Conservation (phyloP, 2,797 vertebrate species). For the Cryptoprocta ferox region DNA sequence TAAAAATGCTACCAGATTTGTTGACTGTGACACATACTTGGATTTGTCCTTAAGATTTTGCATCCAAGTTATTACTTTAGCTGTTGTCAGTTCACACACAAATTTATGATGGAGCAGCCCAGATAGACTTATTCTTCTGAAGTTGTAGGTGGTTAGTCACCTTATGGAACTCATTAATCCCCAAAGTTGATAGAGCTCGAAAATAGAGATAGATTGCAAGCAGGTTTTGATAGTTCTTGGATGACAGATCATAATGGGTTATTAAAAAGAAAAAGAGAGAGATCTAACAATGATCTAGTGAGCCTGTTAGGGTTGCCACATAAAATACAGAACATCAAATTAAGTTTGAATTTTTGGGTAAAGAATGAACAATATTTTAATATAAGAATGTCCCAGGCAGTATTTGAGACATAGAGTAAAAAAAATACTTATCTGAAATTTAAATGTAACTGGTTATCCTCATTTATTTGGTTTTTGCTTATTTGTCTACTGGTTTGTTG, state of each 20-base stretch:
- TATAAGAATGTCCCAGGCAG: neutral
- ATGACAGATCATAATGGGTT: constrained; percentile 1
- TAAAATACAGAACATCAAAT: neutral
- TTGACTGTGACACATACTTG: neutral
- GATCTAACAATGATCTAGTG: neutral
- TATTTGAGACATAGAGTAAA: neutral
- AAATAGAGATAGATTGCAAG: constrained; percentile 42
- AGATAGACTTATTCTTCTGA: neutral
- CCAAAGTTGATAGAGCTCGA: neutral
- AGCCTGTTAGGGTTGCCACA: neutral
- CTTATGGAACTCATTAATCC: constrained; percentile 51
- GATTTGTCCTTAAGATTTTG: neutral
- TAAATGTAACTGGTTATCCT: neutral
- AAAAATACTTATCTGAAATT: neutral
- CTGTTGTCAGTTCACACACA: neutral
- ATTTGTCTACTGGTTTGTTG: neutral
- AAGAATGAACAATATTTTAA: neutral
- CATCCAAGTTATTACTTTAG: neutral
- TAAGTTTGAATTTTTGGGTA: constrained; percentile 16
- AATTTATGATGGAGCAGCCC: neutral
- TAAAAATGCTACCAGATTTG: neutral
- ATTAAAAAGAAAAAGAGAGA: neutral
- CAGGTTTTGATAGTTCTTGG: constrained; percentile 39
- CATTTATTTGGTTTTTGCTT: neutral
- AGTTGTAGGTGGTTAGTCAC: neutral